A percentile compares a stretch with the other conserved stretches of the same genome.
Conservation (phyloP, 2,797 vertebrate genomes). For the Syndactyla subalaris region DNA sequence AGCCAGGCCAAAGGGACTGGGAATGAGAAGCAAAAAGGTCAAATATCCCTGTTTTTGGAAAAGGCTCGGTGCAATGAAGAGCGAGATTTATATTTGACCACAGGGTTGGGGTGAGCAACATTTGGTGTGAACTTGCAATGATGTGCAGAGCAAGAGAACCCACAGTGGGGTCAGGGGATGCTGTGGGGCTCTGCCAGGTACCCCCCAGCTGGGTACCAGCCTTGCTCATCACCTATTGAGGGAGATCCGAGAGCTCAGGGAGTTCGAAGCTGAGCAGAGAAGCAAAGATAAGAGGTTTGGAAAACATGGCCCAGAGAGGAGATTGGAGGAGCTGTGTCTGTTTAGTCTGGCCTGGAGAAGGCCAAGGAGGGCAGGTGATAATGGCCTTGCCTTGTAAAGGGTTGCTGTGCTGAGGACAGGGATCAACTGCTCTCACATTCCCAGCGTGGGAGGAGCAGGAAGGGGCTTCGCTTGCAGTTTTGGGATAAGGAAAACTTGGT, state of each 20-base stretch:
- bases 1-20: neutral
- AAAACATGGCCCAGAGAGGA: neutral
- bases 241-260: rapidly evolving
- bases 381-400: neutral
- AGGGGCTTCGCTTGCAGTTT: neutral
- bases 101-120: neutral
- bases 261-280: neutral
- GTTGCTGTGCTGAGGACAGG: neutral
- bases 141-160: too few species aligned
- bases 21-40: neutral
- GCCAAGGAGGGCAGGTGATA: neutral
- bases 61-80: rapidly evolving
- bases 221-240: neutral
- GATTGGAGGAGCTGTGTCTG: neutral
- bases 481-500: neutral
- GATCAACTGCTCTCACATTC: neutral
- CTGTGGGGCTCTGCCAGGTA: neutral
- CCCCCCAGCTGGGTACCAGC: neutral
- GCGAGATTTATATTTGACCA: rapidly evolving
- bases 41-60: rapidly evolving
- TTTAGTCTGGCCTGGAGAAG: neutral
- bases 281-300: neutral
- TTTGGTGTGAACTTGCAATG: too few species aligned
- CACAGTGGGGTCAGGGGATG: neutral
- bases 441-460: neutral